Evolutionary conservation across 2,888 invertebrate species (phyloP).

Genomic region (Meiosimyza decipiens): DNA sequence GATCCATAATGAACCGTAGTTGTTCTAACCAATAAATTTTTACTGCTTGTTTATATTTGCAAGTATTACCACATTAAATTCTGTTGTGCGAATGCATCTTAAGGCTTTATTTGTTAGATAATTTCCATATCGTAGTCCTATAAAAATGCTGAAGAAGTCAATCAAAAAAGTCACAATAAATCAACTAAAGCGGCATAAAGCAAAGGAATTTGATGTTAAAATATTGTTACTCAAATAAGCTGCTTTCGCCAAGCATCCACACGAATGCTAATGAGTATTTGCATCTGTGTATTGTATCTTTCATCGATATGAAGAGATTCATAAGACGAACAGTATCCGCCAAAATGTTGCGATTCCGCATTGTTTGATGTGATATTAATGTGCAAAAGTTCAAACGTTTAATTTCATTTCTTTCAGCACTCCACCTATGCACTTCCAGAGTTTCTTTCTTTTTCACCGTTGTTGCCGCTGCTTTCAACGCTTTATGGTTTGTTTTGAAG

Average conservation of each 20-base stretch:
- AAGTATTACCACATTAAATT: too few species aligned
- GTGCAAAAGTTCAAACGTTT: slow-evolving; percentile 33
- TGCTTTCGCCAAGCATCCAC: slow-evolving; percentile 3
- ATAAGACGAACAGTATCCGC: background rate
- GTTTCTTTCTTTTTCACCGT: too few species aligned
- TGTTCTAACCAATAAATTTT: too few species aligned
- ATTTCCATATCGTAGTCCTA: too few species aligned
- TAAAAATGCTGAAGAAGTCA: background rate
- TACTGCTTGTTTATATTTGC: too few species aligned
- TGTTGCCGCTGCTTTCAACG: too few species aligned
- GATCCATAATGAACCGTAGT: too few species aligned
- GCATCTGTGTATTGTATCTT: slow-evolving; percentile 24
- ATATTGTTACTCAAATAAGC: slow-evolving; percentile 18
- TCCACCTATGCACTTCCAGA: background rate
- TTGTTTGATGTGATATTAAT: slow-evolving; percentile 27
- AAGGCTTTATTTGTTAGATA: background rate
- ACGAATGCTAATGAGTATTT: background rate
- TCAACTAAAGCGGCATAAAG: too few species aligned
- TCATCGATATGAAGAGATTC: background rate
- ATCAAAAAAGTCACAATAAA: slow-evolving; percentile 1
- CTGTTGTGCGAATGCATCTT: too few species aligned
- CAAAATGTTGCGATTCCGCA: slow-evolving; percentile 26
- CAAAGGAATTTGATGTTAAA: background rate
- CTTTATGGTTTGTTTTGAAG: too few species aligned
- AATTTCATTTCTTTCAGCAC: slow-evolving; percentile 5